Evolutionary conservation across 2,113 vertebrate genomes (phyloP), one percentile per base, ranked within the genome.

Genomic region (Platysteira castanea): DNA sequence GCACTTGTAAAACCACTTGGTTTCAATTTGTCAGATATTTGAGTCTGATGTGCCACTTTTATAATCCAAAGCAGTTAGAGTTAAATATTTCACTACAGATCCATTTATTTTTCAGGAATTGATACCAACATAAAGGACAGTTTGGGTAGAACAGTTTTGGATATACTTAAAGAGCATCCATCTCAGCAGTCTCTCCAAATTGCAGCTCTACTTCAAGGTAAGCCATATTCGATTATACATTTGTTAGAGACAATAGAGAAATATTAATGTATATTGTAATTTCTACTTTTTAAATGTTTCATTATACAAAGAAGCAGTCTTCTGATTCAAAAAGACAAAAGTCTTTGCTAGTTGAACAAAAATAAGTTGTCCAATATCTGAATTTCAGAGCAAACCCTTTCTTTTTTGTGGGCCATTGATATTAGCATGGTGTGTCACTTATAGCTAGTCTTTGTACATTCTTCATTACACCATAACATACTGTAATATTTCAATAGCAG

Each of bases 111-210:
- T 95, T 96, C 96, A 99, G 99, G 98, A 89, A 99, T 99, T 92
- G 99, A 99, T 96, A 98, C 98, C 63, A 98, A 98, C 96, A 98
- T 99, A 96, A 98, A 97, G 95, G 99, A 99, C 97, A 98, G 97
- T 89, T 98, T 98, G 91, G 99, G 99, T 37, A 98, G 99, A 97
- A 99, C 99, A 0, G 99, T 99, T 89, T 98, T 99, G 97, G 99
- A 99, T 94, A 98, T 99, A 94, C 98, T 99, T 93, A 98, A 98
- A 97, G 99, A 99, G 90, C 99, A 99, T 93, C 99, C 99, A 28
- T 99, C 99, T 69, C 98, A 98, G 79, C 99, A 99, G 91, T 99
- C 99, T 85, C 99, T 99, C 84, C 99, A 99, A 98, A 99, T 99
- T 97, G 99, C 98, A 19, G 98, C 99, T 84, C 97, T 99, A 35